A percentile compares a stretch with the other conserved stretches of the same genome.
These are phyloP conservation scores for Pleuronectes platessa DNA, from an alignment of 2,113 vertebrate genomes.

Conservation along the genomic window DNA sequence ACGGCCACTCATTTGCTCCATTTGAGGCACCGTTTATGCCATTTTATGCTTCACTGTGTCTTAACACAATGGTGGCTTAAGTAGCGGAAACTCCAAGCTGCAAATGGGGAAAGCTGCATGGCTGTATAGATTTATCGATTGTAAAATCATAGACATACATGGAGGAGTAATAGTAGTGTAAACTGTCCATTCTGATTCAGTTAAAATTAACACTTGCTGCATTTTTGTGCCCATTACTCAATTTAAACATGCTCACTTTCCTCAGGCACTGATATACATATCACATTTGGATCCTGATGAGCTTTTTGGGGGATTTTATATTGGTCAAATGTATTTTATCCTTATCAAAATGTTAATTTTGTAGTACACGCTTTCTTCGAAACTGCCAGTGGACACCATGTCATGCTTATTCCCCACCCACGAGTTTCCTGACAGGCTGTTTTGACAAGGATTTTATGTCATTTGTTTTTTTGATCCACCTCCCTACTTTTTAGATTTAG, in stretches of 20 bases:
- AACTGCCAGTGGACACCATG: neutral
- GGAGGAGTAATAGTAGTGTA: neutral
- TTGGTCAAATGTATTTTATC: neutral
- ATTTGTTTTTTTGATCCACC: neutral
- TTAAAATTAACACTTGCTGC: neutral
- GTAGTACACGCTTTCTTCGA: neutral
- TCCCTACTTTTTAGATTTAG: neutral
- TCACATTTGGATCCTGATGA: neutral
- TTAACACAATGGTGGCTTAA: constrained; percentile 31
- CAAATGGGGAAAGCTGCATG: neutral
- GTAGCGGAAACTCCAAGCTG: neutral
- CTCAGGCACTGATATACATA: neutral
- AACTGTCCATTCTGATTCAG: neutral
- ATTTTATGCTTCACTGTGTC: constrained; percentile 53
- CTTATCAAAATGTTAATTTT: constrained; percentile 6
- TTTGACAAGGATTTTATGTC: neutral
- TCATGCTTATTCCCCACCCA: neutral
- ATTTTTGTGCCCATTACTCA: neutral
- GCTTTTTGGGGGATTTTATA: neutral
- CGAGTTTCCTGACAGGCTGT: neutral
- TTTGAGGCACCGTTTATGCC: constrained; percentile 61
- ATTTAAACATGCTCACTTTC: constrained; percentile 1
- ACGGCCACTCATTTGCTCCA: constrained; percentile 63
- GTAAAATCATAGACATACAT: neutral
- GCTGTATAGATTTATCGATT: neutral